phyloP scores from a whole-genome alignment of 2,888 invertebrate genomes.

The Scrobipalpa costella region DNA sequence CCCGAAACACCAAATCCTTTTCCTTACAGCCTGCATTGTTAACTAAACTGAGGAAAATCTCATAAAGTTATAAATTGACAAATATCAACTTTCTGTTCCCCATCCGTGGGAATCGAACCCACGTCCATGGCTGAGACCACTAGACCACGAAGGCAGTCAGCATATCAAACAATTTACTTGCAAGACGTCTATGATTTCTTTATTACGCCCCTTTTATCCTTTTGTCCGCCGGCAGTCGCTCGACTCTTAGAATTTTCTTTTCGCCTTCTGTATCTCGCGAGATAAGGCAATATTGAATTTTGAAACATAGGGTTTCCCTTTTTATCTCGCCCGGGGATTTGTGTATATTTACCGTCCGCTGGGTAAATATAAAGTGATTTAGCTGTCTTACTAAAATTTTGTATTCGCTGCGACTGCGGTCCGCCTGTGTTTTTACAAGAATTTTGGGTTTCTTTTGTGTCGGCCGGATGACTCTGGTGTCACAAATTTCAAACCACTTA shows the following conservation, averaged over 20 bases:
- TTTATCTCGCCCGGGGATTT: slow-evolving; percentile 57
- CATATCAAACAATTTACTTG: slow-evolving; percentile 70
- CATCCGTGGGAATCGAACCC: no score
- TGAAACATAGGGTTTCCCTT: slow-evolving; percentile 67
- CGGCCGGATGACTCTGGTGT: no score
- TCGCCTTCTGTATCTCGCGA: slow-evolving; percentile 54
- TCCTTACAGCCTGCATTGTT: no score
- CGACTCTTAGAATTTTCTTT: slow-evolving; percentile 55
- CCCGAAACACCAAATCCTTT: no score
- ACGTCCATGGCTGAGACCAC: no score
- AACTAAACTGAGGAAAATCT: no score
- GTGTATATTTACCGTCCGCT: slow-evolving; percentile 53
- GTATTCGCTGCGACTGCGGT: slow-evolving; percentile 47
- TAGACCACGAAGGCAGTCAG: slow-evolving; percentile 42
- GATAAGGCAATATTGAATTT: slow-evolving; percentile 73
- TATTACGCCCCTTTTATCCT: slow-evolving; percentile 64
- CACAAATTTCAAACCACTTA: no score
- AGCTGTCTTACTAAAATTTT: slow-evolving; percentile 61
- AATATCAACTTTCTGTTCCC: no score
- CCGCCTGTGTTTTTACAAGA: slow-evolving; percentile 41
- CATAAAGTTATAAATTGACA: no score
- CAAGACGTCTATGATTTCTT: slow-evolving; percentile 69
- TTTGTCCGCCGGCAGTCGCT: slow-evolving; percentile 54
- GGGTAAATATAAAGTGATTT: slow-evolving; percentile 55
- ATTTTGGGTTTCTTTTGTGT: no score